A percentile compares a stretch with the other conserved stretches of the same genome.
These are phyloP conservation scores for Alces alces DNA, from an alignment of 2,113 vertebrate species.

Conservation along the genomic window DNA sequence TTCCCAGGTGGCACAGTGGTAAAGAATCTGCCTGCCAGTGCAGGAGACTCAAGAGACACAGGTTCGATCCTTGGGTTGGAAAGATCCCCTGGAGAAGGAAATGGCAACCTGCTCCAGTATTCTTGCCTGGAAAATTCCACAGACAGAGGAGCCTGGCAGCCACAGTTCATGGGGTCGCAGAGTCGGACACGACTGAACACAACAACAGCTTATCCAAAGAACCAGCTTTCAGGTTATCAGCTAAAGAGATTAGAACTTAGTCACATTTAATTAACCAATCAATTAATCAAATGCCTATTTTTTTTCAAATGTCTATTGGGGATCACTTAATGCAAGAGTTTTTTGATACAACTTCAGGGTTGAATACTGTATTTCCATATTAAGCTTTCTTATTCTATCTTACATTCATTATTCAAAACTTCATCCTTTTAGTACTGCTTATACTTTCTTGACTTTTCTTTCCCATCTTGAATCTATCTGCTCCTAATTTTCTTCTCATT, in stretches of 20 bases:
- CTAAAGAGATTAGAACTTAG: neutral
- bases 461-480: neutral
- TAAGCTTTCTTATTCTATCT: neutral
- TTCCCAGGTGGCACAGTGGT: neutral
- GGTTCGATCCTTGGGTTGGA: neutral
- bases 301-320: neutral
- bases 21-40: neutral
- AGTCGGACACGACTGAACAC: neutral
- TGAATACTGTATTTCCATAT: neutral
- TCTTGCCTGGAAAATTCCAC: neutral
- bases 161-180: neutral
- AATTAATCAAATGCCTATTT: neutral
- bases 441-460: neutral
- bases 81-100: neutral
- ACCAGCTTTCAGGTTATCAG: neutral
- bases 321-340: neutral
- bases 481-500: conserved; percentile 26
- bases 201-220: neutral
- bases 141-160: neutral
- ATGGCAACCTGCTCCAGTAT: neutral
- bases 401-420: neutral
- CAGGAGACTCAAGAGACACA: neutral
- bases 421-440: neutral
- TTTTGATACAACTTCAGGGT: neutral
- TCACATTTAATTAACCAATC: neutral